Base-by-base conservation (phyloP, 1,140 invertebrate genomes). In the Periplaneta americana region DNA sequence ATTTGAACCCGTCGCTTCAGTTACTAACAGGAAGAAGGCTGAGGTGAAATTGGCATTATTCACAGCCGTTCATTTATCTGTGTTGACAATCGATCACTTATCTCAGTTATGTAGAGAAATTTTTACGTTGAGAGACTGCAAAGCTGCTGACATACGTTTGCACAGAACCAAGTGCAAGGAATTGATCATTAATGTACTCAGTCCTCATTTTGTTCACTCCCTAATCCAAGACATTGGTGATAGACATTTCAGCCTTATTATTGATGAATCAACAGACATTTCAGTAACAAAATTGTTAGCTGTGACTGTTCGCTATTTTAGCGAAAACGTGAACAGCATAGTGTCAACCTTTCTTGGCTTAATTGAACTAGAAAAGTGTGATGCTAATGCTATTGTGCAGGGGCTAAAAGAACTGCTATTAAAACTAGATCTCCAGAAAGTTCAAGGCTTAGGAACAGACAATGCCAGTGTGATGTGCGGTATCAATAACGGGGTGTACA, bases 231-330 rank as follows among this genome's bases (percentile, higher is more conserved):
- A 88, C 83, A 83, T 88, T 39, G 85, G 84, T 37, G 83, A 87
- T 9, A 83, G 83, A 81, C 32, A 82, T 34, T 89, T 85, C 79
- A 88, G 86, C 48, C 80, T 88, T 8, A 83, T 88, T 28, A 77
- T 88, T 18, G 87, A 88, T 84, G 87, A 89, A 82, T 88, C 87
- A 8, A 89, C 87, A 4, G 87, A 88, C 82, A 83, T 88, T 5
- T 84, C 83, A 33, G 82, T 85, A 9, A 82, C 79, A 13, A 87
- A 88, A 85, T 83, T 85, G 66, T 84, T 89, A 80, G 85, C 85
- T 36, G 81, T 87, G 75, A 84, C 84, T 32, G 85, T 88, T 18
- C 87, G 85, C 83, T 81, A 81, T 81, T 74, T 18, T 81, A 87
- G 86, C 66, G 66, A 28, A 81, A 57, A 35, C 35, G 34, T 79